These are phyloP conservation scores for Pterois miles DNA, from an alignment of 2,797 vertebrate species.

Conservation along the genomic window DNA sequence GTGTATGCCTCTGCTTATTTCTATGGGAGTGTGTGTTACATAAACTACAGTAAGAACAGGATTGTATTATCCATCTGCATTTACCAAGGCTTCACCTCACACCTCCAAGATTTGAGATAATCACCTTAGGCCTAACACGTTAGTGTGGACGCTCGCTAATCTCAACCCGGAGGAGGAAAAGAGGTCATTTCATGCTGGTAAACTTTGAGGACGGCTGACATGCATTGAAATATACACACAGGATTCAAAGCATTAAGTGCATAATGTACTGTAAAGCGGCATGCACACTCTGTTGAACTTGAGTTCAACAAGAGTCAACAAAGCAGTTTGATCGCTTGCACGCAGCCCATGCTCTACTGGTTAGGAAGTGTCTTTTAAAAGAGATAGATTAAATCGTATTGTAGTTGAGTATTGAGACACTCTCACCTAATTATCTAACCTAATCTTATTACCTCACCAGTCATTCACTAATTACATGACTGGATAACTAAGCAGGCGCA, in stretches of 20 bases:
- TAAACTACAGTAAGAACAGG: slow-evolving; percentile 61
- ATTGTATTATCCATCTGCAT: slow-evolving; percentile 65
- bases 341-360: not conserved
- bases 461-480: slow-evolving; percentile 50
- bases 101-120: slow-evolving; percentile 77
- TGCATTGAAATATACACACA: slow-evolving; percentile 12
- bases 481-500: slow-evolving; percentile 34
- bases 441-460: slow-evolving; percentile 61
- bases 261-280: not conserved
- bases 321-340: not conserved
- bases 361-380: slow-evolving; percentile 18
- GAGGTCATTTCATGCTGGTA: slow-evolving; percentile 56
- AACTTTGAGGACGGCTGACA: slow-evolving; percentile 34
- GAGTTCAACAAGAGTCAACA: slow-evolving; percentile 27
- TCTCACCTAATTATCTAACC: slow-evolving; percentile 46
- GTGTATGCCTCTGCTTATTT: slow-evolving; percentile 42
- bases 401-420: slow-evolving; percentile 36
- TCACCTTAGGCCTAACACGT: slow-evolving; percentile 73
- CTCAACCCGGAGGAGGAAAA: slow-evolving; percentile 60
- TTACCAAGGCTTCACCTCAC: slow-evolving; percentile 70
- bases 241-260: slow-evolving; percentile 6
- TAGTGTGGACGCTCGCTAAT: slow-evolving; percentile 68
- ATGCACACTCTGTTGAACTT: not conserved
- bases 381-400: slow-evolving; percentile 27
- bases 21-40: slow-evolving; percentile 63